Percentiles rank a stretch among this genome's conserved stretches.
These are phyloP conservation scores for Hydrolagus colliei DNA, from an alignment of 2,797 vertebrate genomes.

Conservation along the genomic window DNA sequence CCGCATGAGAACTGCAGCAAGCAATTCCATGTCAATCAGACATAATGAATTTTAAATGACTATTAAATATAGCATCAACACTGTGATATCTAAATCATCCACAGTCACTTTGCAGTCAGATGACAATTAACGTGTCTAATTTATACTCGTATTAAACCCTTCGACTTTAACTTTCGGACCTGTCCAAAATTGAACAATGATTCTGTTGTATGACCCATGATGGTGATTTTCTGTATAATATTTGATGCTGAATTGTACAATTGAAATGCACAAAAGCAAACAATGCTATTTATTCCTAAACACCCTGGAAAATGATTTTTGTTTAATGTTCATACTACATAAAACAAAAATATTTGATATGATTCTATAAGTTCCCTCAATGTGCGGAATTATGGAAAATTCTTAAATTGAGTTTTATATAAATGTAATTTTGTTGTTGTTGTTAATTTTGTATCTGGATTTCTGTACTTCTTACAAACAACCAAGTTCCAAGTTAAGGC, in stretches of 20 bases:
- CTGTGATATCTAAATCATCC: not conserved
- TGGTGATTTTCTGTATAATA: not conserved
- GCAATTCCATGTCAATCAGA: not conserved
- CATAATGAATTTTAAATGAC: not conserved
- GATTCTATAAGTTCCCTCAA: no score
- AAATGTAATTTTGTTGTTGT: no score
- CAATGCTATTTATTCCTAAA: not conserved
- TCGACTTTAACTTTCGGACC: not conserved
- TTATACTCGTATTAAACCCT: not conserved
- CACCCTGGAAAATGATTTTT: not conserved
- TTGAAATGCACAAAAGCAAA: not conserved
- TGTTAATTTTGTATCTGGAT: no score
- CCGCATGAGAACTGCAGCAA: not conserved
- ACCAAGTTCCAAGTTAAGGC: no score
- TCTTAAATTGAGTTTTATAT: no score
- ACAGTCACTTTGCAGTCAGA: not conserved
- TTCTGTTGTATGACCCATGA: no score
- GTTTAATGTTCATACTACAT: not conserved
- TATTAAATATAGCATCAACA: not conserved
- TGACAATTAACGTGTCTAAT: not conserved
- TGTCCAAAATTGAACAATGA: not conserved
- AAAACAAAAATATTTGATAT: no score
- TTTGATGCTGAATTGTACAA: slow-evolving; percentile 4
- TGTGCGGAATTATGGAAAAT: no score
- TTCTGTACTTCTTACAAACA: no score